phyloP scores from a whole-genome alignment of 2,888 invertebrate species.

The Parascotia fuliginaria region DNA sequence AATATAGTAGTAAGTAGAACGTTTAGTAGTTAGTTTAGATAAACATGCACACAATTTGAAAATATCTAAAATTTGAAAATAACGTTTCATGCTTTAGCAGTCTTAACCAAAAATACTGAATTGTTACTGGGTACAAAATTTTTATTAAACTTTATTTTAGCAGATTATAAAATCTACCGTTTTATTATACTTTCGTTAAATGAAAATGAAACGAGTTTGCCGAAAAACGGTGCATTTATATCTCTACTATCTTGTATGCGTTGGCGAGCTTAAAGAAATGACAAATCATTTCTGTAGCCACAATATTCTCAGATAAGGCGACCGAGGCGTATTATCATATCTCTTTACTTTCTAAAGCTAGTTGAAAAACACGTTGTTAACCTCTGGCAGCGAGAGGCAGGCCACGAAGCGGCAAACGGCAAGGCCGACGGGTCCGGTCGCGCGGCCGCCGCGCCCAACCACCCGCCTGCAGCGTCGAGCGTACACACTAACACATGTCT shows the following conservation, averaged over 20 bases:
- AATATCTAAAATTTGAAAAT: too few relatives aligned
- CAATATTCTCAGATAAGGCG: slow-evolving; percentile 52
- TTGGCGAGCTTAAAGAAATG: not conserved
- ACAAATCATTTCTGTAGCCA: slow-evolving; percentile 23
- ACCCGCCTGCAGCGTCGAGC: slow-evolving; percentile 38
- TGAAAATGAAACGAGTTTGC: not conserved
- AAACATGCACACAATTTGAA: too few relatives aligned
- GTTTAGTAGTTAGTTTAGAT: too few relatives aligned
- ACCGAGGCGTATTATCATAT: slow-evolving; percentile 59
- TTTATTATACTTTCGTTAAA: not conserved
- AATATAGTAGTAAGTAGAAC: too few relatives aligned
- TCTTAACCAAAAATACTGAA: too few relatives aligned
- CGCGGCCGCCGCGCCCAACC: slow-evolving; percentile 43
- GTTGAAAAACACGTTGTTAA: slow-evolving; percentile 82
- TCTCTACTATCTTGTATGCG: not conserved
- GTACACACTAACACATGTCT: slow-evolving; percentile 44
- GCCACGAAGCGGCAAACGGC: slow-evolving; percentile 74
- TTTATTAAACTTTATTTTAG: too few relatives aligned
- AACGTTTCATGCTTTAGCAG: too few relatives aligned
- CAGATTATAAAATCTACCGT: too few relatives aligned
- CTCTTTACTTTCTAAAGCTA: slow-evolving; percentile 83
- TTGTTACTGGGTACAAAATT: too few relatives aligned
- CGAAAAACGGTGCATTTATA: not conserved
- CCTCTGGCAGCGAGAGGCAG: slow-evolving; percentile 81
- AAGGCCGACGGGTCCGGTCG: slow-evolving; percentile 78